These are phyloP conservation scores for Chaetodon trifasciatus DNA, from an alignment of 2,797 vertebrate genomes.

Conservation along the genomic window DNA sequence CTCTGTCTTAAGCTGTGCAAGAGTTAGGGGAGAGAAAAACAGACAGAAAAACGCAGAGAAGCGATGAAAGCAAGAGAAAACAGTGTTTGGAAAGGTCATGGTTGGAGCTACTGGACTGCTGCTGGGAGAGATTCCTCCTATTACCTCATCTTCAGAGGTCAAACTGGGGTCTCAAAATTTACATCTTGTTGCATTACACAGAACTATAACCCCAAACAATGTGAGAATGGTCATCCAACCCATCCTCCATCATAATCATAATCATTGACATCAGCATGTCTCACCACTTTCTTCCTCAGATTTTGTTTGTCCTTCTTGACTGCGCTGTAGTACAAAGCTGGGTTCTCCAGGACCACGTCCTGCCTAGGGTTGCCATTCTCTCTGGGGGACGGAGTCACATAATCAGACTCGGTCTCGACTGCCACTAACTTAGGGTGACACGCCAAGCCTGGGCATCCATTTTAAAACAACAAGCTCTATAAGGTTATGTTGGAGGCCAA, in stretches of 20 bases:
- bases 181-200: conserved; percentile 58
- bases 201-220: conserved; percentile 65
- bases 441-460: conserved; percentile 89
- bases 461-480: conserved; percentile 83
- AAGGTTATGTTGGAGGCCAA: conserved; percentile 76
- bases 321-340: conserved; percentile 91
- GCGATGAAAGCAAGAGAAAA: conserved; percentile 88
- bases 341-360: conserved; percentile 92
- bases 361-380: conserved; percentile 93
- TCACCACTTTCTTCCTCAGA: conserved; percentile 93
- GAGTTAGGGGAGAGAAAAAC: conserved; percentile 88
- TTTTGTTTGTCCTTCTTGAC: conserved; percentile 92
- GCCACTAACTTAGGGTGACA: conserved; percentile 83
- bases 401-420: conserved; percentile 84
- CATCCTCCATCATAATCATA: conserved; percentile 70
- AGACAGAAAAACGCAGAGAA: conserved; percentile 88
- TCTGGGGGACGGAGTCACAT: conserved; percentile 89
- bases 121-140: conserved; percentile 62
- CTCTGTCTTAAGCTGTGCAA: conserved; percentile 91
- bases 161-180: conserved; percentile 57
- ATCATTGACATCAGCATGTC: conserved; percentile 82
- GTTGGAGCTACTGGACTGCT: conserved; percentile 67
- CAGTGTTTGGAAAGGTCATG: conserved; percentile 80
- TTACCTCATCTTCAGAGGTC: conserved; percentile 59
- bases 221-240: conserved; percentile 74